phyloP scores from a whole-genome alignment of 2,113 vertebrate genomes.

The Cyphomyrus discorhynchus region DNA sequence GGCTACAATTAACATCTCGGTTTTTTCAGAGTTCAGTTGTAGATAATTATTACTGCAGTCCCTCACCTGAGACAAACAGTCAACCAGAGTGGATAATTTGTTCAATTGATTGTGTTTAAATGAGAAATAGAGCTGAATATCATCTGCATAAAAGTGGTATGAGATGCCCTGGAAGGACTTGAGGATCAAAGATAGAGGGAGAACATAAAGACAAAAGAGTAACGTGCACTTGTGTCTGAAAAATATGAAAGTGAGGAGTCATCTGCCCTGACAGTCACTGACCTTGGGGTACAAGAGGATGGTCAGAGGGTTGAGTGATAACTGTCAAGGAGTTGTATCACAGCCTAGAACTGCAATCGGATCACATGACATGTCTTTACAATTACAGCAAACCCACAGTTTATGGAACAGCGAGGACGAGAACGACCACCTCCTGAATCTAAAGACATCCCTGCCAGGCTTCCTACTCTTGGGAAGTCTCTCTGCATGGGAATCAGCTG shows the following conservation, averaged over 20 bases:
- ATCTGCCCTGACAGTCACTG: not conserved
- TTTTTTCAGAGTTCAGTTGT: no score
- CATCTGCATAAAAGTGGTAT: no score
- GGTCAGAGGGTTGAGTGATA: not conserved
- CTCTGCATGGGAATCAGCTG: not conserved
- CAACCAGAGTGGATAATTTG: no score
- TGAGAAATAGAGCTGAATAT: no score
- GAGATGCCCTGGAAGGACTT: no score
- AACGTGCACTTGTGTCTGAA: not conserved
- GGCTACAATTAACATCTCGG: no score
- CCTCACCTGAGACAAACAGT: no score
- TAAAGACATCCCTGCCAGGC: not conserved
- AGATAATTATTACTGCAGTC: no score
- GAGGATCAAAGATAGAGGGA: no score
- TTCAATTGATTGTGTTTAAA: no score
- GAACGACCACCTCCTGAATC: not conserved
- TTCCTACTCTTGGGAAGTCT: not conserved
- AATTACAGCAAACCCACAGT: not conserved
- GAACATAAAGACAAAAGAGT: no score
- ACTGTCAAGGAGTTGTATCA: not conserved
- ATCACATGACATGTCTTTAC: not conserved
- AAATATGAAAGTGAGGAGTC: not conserved
- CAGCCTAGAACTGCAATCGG: not conserved
- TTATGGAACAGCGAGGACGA: not conserved
- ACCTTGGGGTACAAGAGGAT: not conserved